These are phyloP conservation scores for Lycia hirtaria DNA, from an alignment of 2,888 invertebrate species.

Conservation along the genomic window DNA sequence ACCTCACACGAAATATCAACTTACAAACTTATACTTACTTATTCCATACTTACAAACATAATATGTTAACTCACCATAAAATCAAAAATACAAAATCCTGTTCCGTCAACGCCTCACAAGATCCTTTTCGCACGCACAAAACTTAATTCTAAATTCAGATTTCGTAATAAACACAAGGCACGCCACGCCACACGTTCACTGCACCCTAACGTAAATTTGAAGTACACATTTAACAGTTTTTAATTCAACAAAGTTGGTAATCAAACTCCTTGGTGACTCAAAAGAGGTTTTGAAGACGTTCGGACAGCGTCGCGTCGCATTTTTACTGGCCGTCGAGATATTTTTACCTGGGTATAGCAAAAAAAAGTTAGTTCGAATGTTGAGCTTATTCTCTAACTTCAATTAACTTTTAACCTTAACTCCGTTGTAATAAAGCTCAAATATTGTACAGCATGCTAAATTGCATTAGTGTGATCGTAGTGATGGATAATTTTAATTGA, in stretches of 20 bases:
- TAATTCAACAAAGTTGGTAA: slow-evolving; percentile 44
- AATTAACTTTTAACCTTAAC: slow-evolving; percentile 39
- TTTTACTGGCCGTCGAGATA: slow-evolving; percentile 75
- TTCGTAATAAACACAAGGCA: slow-evolving; percentile 55
- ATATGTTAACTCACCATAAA: slow-evolving; percentile 64
- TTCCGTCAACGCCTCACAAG: slow-evolving; percentile 52
- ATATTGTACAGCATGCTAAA: slow-evolving; percentile 40
- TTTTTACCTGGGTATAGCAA: slow-evolving; percentile 80
- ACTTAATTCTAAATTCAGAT: slow-evolving; percentile 43
- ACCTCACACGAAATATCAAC: slow-evolving; percentile 41
- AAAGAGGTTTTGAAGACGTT: slow-evolving; percentile 50
- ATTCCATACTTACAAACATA: slow-evolving; percentile 12
- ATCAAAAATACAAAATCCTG: slow-evolving; percentile 62
- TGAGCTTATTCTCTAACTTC: slow-evolving; percentile 46
- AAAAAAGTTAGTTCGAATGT: slow-evolving; percentile 68
- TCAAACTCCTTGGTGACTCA: slow-evolving; percentile 34
- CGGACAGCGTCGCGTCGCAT: slow-evolving; percentile 61
- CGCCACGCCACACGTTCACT: slow-evolving; percentile 49
- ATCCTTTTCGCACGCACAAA: slow-evolving; percentile 62
- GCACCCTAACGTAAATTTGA: slow-evolving; percentile 23
- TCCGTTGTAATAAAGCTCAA: not conserved
- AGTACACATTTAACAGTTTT: slow-evolving; percentile 33
- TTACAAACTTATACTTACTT: slow-evolving; percentile 22
- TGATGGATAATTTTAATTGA: slow-evolving; percentile 37
- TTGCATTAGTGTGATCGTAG: slow-evolving; percentile 67